Percentiles rank a stretch among this genome's conserved stretches.
These are phyloP conservation scores for Onychomys torridus DNA, from an alignment of 2,797 vertebrate species.

Conservation along the genomic window DNA sequence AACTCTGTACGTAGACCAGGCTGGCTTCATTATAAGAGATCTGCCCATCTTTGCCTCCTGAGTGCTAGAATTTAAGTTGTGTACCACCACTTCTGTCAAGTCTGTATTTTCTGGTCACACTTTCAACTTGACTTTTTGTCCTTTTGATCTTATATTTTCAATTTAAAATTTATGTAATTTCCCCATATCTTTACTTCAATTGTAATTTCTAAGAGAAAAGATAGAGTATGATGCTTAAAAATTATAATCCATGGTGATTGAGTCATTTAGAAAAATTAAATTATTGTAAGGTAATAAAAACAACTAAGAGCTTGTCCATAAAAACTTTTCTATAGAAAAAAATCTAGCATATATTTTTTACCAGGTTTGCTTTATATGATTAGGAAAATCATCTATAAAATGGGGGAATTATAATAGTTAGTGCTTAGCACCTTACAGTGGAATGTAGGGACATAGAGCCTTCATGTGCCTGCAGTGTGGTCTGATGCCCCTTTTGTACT, in stretches of 20 bases:
- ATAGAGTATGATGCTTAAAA: neutral
- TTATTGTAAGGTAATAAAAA: constrained; percentile 5
- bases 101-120: neutral
- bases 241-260: neutral
- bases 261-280: constrained; percentile 15
- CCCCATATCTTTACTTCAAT: neutral
- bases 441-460: neutral
- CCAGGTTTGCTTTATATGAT: neutral
- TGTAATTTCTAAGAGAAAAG: neutral
- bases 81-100: neutral
- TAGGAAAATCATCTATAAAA: constrained; percentile 36
- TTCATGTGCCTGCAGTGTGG: neutral
- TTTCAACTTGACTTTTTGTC: neutral
- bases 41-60: too few species aligned
- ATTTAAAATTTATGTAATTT: constrained; percentile 7
- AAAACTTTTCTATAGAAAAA: neutral
- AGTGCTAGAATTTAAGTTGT: neutral
- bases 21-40: neutral
- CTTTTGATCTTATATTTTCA: constrained; percentile 1
- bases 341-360: neutral
- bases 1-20: neutral
- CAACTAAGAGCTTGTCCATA: neutral
- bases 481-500: neutral
- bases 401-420: neutral
- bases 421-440: neutral